These are phyloP conservation scores for Drosophila takahashii DNA, from an alignment of 1,140 invertebrate species.

Conservation along the genomic window DNA sequence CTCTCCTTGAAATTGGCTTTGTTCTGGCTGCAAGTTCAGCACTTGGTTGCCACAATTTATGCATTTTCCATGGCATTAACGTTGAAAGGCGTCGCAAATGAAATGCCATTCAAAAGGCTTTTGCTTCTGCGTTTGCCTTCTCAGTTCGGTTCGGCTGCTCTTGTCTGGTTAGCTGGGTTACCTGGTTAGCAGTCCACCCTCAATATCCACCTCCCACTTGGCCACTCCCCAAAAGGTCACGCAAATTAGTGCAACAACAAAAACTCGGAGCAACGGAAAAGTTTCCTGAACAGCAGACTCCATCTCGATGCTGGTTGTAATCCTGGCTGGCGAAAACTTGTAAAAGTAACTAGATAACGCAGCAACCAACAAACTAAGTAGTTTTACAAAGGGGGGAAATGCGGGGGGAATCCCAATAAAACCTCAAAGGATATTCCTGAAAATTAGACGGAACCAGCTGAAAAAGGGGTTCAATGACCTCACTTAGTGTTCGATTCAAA, in stretches of 20 bases:
- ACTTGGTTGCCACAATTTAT: constrained; percentile 76
- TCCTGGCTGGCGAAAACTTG: constrained; percentile 66
- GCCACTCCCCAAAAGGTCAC: constrained; percentile 59
- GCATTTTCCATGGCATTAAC: constrained; percentile 80
- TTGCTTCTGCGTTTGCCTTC: constrained; percentile 26
- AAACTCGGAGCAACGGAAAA: constrained; percentile 53
- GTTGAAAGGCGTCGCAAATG: constrained; percentile 77
- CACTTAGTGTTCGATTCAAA: neutral
- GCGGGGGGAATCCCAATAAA: neutral
- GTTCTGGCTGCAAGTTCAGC: constrained; percentile 59
- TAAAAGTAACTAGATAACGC: constrained; percentile 76
- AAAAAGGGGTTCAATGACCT: constrained; percentile 17
- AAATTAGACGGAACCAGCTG: neutral
- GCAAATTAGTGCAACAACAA: constrained; percentile 72
- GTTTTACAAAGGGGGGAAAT: constrained; percentile 17
- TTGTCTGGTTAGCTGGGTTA: constrained; percentile 52
- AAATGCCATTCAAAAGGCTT: constrained; percentile 75
- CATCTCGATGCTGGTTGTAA: constrained; percentile 50
- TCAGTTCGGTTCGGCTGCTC: constrained; percentile 13
- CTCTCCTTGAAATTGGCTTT: constrained; percentile 28
- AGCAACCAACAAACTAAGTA: constrained; percentile 52
- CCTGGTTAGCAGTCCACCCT: constrained; percentile 31
- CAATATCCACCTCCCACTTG: neutral
- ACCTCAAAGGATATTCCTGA: constrained; percentile 8
- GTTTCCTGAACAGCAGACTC: constrained; percentile 58